Base-by-base conservation (phyloP, 2,797 vertebrate species). In the Gastrophryne carolinensis region DNA sequence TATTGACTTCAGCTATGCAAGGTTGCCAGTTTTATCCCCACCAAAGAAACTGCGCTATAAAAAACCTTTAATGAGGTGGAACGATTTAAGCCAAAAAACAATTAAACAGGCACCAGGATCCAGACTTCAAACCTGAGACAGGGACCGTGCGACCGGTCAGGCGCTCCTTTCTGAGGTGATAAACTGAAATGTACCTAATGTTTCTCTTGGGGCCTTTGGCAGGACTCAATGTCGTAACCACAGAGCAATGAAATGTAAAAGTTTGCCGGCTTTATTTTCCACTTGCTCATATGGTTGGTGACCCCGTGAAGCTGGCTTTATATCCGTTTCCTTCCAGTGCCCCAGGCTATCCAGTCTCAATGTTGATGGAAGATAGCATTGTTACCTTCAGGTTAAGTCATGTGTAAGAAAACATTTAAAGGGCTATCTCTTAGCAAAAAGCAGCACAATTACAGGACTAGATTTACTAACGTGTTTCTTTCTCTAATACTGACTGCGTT, bases 81-180 rank as follows among this genome's bases (percentile, higher is more conserved):
- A 78, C 41, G 41, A 32, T 47, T 72, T 64, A 71, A 65, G 75
- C 75, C 75, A 78, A 78, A 72, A 78, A 65, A 78, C 75, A 65
- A 78, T 78, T 65, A 72, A 78, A 77, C 57, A 58, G 75, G 67
- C 75, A 78, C 50, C 75, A 21, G 62, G 54, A 64, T 49, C 19
- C 61, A 50, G 35, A 68, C 39, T 71, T 65, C 15, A 77, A 53
- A 50, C 50, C 23, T 29, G 32, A 66, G 67, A 72, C 50, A 72
- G 23, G 39, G 39, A 50, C 60, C 30, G 37, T 56, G 65, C 67
- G 41, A 47, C 67, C 30, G 56, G 11, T 52, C 35, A 78, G 50
- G 24, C 39, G 47, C 35, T 64, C 60, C 41, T 78, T 60, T 78
- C 68, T 69, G 34, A 68, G 73, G 73, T 69, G 64, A 62, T 76